Conservation (phyloP, 1,140 invertebrate species). For the Drosophila persimilis region DNA sequence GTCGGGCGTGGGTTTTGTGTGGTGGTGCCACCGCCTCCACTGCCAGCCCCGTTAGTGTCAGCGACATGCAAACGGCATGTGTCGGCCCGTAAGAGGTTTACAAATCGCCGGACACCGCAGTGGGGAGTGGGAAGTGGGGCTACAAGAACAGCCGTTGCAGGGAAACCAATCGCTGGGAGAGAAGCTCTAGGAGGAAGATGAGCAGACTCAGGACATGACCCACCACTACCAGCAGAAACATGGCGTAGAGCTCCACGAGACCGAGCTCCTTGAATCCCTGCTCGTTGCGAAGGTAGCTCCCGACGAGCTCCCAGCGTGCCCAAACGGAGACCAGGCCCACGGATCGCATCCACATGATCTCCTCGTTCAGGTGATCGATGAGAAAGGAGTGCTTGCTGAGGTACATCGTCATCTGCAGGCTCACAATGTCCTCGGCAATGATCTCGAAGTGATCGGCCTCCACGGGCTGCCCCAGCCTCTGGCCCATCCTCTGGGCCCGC, state of each 20-base stretch:
- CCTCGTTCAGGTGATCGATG: constrained; percentile 62
- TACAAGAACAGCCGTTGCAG: constrained; percentile 18
- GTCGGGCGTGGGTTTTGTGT: background rate
- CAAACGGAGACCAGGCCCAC: constrained; percentile 54
- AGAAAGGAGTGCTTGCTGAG: constrained; percentile 67
- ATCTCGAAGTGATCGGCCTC: constrained; percentile 27
- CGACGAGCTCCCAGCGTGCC: constrained; percentile 53
- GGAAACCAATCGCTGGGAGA: constrained; percentile 12
- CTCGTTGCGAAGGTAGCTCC: constrained; percentile 5
- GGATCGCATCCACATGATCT: constrained; percentile 68
- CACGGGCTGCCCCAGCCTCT: background rate
- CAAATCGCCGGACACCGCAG: constrained; percentile 38
- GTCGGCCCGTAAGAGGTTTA: constrained; percentile 36
- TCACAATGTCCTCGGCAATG: constrained; percentile 57
- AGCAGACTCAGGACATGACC: constrained; percentile 34
- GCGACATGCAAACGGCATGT: constrained; percentile 41
- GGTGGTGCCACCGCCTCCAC: background rate
- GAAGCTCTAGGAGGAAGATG: constrained; percentile 50
- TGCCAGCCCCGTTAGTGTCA: constrained; percentile 17
- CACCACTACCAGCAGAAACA: constrained; percentile 40
- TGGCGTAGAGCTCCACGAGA: constrained; percentile 41
- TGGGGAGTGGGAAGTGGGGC: background rate
- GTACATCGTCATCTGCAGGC: constrained; percentile 68
- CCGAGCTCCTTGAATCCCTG: constrained; percentile 38
- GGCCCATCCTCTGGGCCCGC: background rate